Conservation (phyloP, 1,140 invertebrate species). For the Bombus superbus region DNA sequence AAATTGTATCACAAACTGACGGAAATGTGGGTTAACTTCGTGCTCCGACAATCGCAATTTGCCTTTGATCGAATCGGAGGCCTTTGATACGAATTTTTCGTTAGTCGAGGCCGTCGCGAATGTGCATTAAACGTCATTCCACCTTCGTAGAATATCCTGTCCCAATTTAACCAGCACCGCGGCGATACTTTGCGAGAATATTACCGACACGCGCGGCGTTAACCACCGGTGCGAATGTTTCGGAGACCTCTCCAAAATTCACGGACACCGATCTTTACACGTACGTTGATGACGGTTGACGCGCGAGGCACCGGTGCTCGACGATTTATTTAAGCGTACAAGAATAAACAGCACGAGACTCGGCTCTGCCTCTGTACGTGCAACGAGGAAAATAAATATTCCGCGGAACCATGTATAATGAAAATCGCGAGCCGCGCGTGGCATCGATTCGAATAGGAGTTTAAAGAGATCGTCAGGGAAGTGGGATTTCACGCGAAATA, state of each 20-base stretch:
- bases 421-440: background rate
- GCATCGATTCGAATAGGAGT: background rate
- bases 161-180: background rate
- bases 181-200: background rate
- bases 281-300: background rate
- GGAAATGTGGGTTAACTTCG: conserved; percentile 43
- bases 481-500: background rate
- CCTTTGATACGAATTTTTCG: conserved; percentile 33
- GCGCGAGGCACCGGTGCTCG: too few relatives aligned
- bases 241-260: background rate
- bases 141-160: background rate
- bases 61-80: background rate
- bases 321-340: background rate
- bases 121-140: conserved; percentile 30
- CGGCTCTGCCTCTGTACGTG: too few relatives aligned
- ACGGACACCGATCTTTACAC: background rate
- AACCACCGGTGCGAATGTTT: background rate
- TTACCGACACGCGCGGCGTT: background rate
- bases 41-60: conserved; percentile 42
- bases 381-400: too few relatives aligned
- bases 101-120: background rate
- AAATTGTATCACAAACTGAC: conserved; percentile 47
- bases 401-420: background rate
- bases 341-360: background rate
- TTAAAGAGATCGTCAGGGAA: background rate